These are phyloP conservation scores for Dicranocentrus wangi DNA, from an alignment of 2,888 invertebrate species.

Conservation along the genomic window DNA sequence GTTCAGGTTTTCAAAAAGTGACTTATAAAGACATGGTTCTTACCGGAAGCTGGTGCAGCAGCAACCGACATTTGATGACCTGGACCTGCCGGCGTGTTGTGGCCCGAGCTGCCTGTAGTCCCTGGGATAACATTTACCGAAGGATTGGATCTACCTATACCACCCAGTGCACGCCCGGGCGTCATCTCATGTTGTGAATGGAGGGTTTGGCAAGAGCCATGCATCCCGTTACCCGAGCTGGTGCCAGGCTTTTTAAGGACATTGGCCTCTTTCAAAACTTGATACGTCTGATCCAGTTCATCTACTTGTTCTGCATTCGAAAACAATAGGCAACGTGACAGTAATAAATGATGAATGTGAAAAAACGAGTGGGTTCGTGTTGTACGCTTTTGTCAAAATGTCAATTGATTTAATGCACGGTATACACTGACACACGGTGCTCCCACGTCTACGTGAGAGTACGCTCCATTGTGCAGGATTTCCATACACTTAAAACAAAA, in stretches of 20 bases:
- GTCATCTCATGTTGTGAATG: constrained; percentile 70
- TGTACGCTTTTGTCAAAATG: too few relatives aligned
- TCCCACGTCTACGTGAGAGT: too few relatives aligned
- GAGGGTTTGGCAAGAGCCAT: constrained; percentile 70
- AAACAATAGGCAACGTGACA: constrained; percentile 7
- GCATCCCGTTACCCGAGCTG: constrained; percentile 70
- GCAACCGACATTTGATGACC: constrained; percentile 60
- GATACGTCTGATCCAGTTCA: constrained; percentile 94
- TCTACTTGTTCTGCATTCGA: constrained; percentile 76
- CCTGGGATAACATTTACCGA: constrained; percentile 71
- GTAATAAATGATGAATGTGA: background rate
- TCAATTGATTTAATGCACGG: too few relatives aligned
- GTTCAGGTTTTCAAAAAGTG: too few relatives aligned
- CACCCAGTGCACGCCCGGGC: constrained; percentile 50
- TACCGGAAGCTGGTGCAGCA: constrained; percentile 72
- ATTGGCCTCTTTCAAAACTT: constrained; percentile 94
- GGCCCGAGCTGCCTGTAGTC: constrained; percentile 65
- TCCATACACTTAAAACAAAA: too few relatives aligned
- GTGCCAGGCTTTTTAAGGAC: constrained; percentile 79
- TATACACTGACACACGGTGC: too few relatives aligned
- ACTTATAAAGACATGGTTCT: too few relatives aligned
- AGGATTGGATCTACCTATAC: constrained; percentile 71
- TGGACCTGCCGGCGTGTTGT: constrained; percentile 67
- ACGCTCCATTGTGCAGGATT: too few relatives aligned
- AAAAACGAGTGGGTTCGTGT: too few relatives aligned